These are phyloP conservation scores for Lutraria rhynchaena DNA, from an alignment of 1,140 invertebrate species.

Conservation along the genomic window DNA sequence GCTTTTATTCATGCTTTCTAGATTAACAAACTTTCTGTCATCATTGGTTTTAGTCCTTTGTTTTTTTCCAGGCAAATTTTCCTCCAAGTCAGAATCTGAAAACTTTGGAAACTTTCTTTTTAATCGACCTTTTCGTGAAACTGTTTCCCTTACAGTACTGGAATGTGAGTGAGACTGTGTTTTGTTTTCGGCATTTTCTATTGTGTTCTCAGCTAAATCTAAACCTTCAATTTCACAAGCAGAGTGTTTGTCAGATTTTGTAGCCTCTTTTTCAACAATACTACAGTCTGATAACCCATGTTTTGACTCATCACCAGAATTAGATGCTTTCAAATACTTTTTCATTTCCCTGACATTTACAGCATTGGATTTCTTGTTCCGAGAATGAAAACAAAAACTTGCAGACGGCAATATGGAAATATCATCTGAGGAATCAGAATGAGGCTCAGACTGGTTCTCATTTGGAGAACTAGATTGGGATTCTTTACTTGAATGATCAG, in stretches of 20 bases:
- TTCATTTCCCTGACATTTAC: neutral
- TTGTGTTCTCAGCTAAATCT: neutral
- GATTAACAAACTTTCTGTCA: slow-evolving; percentile 30
- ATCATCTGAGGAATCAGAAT: slow-evolving; percentile 25
- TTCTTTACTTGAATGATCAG: too few relatives aligned
- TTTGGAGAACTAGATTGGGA: too few relatives aligned
- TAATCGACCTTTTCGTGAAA: neutral
- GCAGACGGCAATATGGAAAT: slow-evolving; percentile 14
- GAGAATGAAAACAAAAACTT: slow-evolving; percentile 10
- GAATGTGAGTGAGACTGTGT: neutral
- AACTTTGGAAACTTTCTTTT: slow-evolving; percentile 56
- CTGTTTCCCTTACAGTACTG: neutral
- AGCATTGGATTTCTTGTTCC: neutral
- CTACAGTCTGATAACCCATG: too few relatives aligned
- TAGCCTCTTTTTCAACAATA: too few relatives aligned
- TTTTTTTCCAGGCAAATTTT: slow-evolving; percentile 25
- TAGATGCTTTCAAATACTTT: neutral
- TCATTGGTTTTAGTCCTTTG: neutral
- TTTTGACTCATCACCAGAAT: neutral
- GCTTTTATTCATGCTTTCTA: slow-evolving; percentile 18
- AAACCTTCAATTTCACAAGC: neutral
- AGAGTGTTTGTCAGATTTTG: neutral
- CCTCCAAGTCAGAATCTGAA: slow-evolving; percentile 50
- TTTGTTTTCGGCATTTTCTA: neutral
- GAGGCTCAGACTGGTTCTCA: slow-evolving; percentile 32